Evolutionary conservation across 1,140 invertebrate species (phyloP).

Genomic region (Idris sp.): DNA sequence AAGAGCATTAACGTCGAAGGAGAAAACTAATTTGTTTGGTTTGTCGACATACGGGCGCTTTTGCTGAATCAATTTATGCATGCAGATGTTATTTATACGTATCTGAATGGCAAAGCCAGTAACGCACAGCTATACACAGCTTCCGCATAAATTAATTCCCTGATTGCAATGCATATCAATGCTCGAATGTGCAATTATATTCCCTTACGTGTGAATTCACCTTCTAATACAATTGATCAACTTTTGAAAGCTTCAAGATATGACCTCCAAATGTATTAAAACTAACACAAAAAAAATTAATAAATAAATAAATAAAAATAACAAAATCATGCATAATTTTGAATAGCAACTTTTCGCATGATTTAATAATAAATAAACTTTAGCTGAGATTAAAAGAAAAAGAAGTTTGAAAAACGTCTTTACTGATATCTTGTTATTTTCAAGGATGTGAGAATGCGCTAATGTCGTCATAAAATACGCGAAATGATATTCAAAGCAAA

Average conservation of each 20-base stretch:
- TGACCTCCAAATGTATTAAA: too few relatives aligned
- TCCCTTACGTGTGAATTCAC: conserved; percentile 23
- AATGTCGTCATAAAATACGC: conserved; percentile 51
- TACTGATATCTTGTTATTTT: conserved; percentile 47
- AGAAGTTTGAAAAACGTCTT: conserved; percentile 29
- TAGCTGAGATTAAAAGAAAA: too few relatives aligned
- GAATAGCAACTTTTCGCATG: too few relatives aligned
- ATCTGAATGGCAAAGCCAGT: conserved; percentile 40
- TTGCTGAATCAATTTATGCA: conserved; percentile 34
- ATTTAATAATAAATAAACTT: too few relatives aligned
- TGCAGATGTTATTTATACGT: conserved; percentile 46
- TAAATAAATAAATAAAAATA: too few relatives aligned
- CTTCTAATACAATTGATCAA: conserved; percentile 23
- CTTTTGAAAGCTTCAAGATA: conserved; percentile 7
- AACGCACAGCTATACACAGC: conserved; percentile 35
- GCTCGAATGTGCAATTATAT: conserved; percentile 23
- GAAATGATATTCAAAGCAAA: conserved; percentile 51
- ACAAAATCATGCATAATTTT: too few relatives aligned
- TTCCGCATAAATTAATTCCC: conserved; percentile 51
- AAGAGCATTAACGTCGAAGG: background rate
- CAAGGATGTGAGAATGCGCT: conserved; percentile 46
- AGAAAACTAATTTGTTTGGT: conserved; percentile 45
- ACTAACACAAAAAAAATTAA: too few relatives aligned
- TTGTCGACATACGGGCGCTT: conserved; percentile 25
- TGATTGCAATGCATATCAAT: conserved; percentile 42